Base-by-base conservation (phyloP, 2,888 invertebrate genomes). In the Tortrix viridana region DNA sequence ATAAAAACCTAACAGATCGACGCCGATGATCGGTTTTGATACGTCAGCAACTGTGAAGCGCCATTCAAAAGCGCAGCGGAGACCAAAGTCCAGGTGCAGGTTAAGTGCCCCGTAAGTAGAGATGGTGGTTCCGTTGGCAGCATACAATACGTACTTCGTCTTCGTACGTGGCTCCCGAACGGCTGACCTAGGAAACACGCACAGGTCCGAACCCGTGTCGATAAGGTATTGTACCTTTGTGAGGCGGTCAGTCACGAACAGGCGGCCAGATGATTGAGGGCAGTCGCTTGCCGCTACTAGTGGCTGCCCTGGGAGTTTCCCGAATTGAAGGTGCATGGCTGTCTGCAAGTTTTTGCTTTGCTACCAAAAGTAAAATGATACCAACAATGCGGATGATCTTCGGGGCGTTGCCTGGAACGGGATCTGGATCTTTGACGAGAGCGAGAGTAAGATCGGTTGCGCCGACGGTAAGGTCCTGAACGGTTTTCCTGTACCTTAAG, bases 1-100 rank as follows among this genome's bases (percentile, higher is more conserved):
- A 52, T 65, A 77, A 47, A 72, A 67, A 1, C 46, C 18, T 7
- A 79, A 55, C 49, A 81, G 76, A 65, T 78, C 74, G 3, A 69
- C 74, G 4, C 74, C 74, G 23, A 79, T 76, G 16, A 80, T 79
- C 0, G 79, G 72, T 26, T 67, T 70, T 1, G 71, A 41, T 0
- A 77, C 72, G 48, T 46, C 46, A 3, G 46, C 46, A n/a, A n/a
- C n/a, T n/a, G n/a, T n/a, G n/a, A n/a, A n/a, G n/a, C 12, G 20
- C 46, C 12, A 46, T 1, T 46, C 46, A 2, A 16, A 18, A 77
- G 5, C 12, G 3, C 16, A 4, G 4, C 20, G 18, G 20, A 20
- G 22, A n/a, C 18, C 12, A 6, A 16, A 9, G 12, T 16, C 2
- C 2, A 43, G 19, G 16, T 46, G 46, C 3, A 12, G 1, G 2